Evolutionary conservation across 1,140 invertebrate species (phyloP).

Genomic region (Cylas formicarius): DNA sequence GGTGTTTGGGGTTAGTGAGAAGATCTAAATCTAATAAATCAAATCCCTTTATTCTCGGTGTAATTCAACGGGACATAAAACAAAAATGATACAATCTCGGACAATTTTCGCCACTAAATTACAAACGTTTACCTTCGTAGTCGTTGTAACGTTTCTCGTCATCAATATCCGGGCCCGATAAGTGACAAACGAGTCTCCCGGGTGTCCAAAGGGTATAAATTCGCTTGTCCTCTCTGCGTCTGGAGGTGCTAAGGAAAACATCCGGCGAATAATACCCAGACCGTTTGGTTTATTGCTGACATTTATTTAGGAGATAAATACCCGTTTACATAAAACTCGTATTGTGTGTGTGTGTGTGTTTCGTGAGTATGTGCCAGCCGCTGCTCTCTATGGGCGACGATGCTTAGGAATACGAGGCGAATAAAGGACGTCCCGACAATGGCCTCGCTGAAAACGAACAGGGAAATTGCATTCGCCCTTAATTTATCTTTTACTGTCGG

Average conservation of each 20-base stretch:
- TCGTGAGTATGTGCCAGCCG: slow-evolving; percentile 3
- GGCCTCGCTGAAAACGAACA: slow-evolving; percentile 2
- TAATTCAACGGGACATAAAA: no score
- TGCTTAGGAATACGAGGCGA: slow-evolving; percentile 4
- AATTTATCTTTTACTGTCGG: neutral
- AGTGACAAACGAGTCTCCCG: slow-evolving; percentile 6
- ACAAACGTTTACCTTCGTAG: no score
- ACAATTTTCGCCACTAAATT: no score
- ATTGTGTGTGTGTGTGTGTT: slow-evolving; percentile 3
- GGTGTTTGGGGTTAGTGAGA: no score
- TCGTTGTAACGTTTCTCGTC: no score
- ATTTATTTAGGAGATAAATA: slow-evolving; percentile 6
- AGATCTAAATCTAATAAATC: no score
- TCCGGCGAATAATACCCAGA: slow-evolving; percentile 5
- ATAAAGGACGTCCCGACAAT: slow-evolving; percentile 5
- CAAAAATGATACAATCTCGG: no score
- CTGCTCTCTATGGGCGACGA: neutral
- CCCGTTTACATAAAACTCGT: slow-evolving; percentile 3
- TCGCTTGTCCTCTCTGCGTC: slow-evolving; percentile 2
- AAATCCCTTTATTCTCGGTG: no score
- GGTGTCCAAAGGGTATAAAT: slow-evolving; percentile 3
- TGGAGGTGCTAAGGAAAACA: slow-evolving; percentile 3
- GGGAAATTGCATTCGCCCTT: slow-evolving; percentile 3
- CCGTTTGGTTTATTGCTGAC: slow-evolving; percentile 5
- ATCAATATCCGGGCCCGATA: slow-evolving; percentile 4